Evolutionary conservation across 2,113 vertebrate genomes (phyloP), one percentile per base, ranked within the genome.

Genomic region (Rhinoderma darwinii): DNA sequence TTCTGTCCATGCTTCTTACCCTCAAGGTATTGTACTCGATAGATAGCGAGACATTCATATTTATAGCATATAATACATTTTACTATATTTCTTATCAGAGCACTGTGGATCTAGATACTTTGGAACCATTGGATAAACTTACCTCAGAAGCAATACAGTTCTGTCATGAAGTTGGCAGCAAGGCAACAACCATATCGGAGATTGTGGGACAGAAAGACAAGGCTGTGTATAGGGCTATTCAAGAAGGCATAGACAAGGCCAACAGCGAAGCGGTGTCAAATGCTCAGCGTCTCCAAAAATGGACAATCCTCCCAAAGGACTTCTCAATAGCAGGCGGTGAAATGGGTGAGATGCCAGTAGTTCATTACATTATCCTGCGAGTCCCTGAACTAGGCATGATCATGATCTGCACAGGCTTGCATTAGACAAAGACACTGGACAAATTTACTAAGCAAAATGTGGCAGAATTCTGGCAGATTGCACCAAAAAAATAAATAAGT

Each of bases 291-390:
- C 93, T 97, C 87, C 93, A 97, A 72, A 98, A 97, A 89, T 97
- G 96, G 96, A 92, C 78, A 14, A 80, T 97, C 61, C 90, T 98
- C 8, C 87, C 88, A 43, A 94, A 92, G 81, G 96, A 98, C 88
- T 98, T 98, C 84, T 97, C 96, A 54, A 93, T 97, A 88, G 90
- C 93, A 0, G 96, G 96, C 6, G 97, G 96, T 91, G 97, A 97
- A 88, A 82, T 97, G 72, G 96, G 97, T 97, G 93, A 92, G 94
- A 72, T 8, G 1, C 18, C 35, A 37, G 17, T 37, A 70, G 14
- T 37, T 37, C 10, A 20, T 72, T 39, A 7, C 18, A 20, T 10
- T 72, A 39, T 72, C 35, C 5, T 2, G 51, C 17, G 22, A 54
- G 5, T 1, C n/a, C 30, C 25, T 63, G 17, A 27, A 30, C 59